Base-by-base conservation (phyloP, 2,797 vertebrate species). In the Dendrocincla fuliginosa region DNA sequence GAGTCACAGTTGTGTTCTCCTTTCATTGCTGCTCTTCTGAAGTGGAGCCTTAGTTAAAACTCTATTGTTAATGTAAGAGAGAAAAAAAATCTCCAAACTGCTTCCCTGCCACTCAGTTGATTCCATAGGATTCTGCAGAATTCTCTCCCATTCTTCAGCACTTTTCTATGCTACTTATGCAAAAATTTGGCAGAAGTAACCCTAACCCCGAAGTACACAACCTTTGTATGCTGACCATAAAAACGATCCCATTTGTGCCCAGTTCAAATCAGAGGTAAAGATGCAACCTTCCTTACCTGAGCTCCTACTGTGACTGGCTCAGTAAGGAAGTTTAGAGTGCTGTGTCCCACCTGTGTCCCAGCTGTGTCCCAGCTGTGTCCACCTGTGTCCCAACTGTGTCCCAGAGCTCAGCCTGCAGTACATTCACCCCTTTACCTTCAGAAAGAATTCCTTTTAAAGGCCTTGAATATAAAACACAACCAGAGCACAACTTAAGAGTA, bases 1-100 rank as follows among this genome's bases (percentile, higher is more conserved):
- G 90, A 92, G 90, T 91, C 87, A 87, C 74, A 85, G 71, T 37
- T 91, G 39, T 63, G 59, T 33, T 94, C 60, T 93, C 49, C 69
- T 86, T 94, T 88, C 55, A 60, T 93, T 90, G 91, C 60, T 68
- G 47, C 55, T 79, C n/a, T 67, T 89, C 73, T 77, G 47, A 81
- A 93, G 52, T 32, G 28, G 65, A 1, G 6, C 57, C 65, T 89
- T 90, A 73, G 69, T 94, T 94, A 93, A 96, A 95, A 89, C 30
- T 42, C 64, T 68, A 7, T 74, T 92, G 87, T 87, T 83, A 85
- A 87, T 59, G 23, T 67, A 67, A 82, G 46, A 77, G 16, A 60
- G 60, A 60, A 82, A 82, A 49, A 53, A 73, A 70, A 5, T 6
- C 56, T 57, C 56, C 80, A 30, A 73, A 28, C 44, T 57, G 53